These are phyloP conservation scores for Corythucha ciliata DNA, from an alignment of 2,888 invertebrate species.

Conservation along the genomic window DNA sequence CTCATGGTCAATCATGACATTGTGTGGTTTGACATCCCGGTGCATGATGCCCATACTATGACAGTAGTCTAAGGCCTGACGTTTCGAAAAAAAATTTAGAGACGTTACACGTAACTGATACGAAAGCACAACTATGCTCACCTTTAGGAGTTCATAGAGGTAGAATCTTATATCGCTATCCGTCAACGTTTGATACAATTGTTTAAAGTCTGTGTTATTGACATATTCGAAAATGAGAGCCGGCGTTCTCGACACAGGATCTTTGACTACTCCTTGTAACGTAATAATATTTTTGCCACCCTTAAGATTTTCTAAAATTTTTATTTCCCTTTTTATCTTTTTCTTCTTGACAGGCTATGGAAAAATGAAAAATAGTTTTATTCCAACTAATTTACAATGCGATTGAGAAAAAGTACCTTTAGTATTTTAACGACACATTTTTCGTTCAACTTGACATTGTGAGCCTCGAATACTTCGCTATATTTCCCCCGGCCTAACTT, in stretches of 20 bases:
- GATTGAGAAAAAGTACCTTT: conserved; percentile 44
- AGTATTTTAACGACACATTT: conserved; percentile 99
- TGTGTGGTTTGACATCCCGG: conserved; percentile 98
- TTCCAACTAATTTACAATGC: neutral
- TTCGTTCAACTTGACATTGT: conserved; percentile 95
- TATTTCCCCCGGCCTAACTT: conserved; percentile 99
- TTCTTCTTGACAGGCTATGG: conserved; percentile 95
- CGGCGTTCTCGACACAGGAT: conserved; percentile 96
- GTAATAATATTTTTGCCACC: conserved; percentile 99
- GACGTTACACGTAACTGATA: too few relatives aligned
- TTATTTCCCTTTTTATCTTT: conserved; percentile 99
- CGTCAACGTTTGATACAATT: conserved; percentile 97
- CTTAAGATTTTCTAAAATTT: conserved; percentile 97
- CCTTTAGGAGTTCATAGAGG: conserved; percentile 43
- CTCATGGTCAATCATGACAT: conserved; percentile 99
- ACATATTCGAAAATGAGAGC: conserved; percentile 99
- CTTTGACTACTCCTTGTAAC: conserved; percentile 97
- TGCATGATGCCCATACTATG: conserved; percentile 99
- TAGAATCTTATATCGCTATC: conserved; percentile 92
- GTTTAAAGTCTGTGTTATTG: conserved; percentile 99
- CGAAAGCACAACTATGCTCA: too few relatives aligned
- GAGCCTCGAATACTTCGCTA: conserved; percentile 99
- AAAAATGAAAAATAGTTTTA: too few relatives aligned
- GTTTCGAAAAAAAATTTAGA: neutral
- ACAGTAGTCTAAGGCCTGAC: conserved; percentile 88